Percentiles rank a stretch among this genome's conserved stretches.
Conservation (phyloP, 2,888 invertebrate genomes). For the Noctua pronuba region DNA sequence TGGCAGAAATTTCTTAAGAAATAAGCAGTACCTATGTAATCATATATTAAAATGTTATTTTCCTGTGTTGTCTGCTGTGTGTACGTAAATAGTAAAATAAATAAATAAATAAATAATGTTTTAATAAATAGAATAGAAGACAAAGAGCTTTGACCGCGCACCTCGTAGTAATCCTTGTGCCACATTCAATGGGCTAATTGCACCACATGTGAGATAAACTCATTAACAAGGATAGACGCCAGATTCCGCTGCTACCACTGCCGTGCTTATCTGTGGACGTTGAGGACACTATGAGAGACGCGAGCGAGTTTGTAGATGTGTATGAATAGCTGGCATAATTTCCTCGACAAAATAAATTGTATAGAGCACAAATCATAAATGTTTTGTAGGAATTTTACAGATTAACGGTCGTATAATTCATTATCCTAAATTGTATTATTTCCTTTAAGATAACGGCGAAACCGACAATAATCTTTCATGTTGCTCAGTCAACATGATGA, state of each 20-base stretch:
- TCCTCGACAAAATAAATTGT: background rate
- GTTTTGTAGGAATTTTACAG: background rate
- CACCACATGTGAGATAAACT: slow-evolving; percentile 89
- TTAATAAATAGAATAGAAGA: slow-evolving; percentile 52
- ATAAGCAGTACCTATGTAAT: too few relatives aligned
- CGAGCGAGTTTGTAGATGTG: slow-evolving; percentile 50
- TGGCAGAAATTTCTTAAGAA: too few relatives aligned
- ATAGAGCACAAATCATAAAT: background rate
- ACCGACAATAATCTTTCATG: background rate
- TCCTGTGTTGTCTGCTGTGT: too few relatives aligned
- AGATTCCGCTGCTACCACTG: slow-evolving; percentile 85
- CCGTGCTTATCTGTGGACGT: slow-evolving; percentile 82
- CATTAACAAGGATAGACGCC: slow-evolving; percentile 89
- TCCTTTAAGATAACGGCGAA: background rate
- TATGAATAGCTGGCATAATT: background rate
- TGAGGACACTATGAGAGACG: slow-evolving; percentile 54
- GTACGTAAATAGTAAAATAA: too few relatives aligned
- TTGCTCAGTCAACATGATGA: too few relatives aligned
- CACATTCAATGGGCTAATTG: slow-evolving; percentile 88
- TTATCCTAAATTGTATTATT: background rate
- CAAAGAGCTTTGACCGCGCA: slow-evolving; percentile 77
- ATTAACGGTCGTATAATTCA: background rate
- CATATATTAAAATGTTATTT: too few relatives aligned
- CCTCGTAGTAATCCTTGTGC: slow-evolving; percentile 84
- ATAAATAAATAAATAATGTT: too few relatives aligned